These are phyloP conservation scores for Agrochola circellaris DNA, from an alignment of 2,888 invertebrate genomes.

Conservation along the genomic window DNA sequence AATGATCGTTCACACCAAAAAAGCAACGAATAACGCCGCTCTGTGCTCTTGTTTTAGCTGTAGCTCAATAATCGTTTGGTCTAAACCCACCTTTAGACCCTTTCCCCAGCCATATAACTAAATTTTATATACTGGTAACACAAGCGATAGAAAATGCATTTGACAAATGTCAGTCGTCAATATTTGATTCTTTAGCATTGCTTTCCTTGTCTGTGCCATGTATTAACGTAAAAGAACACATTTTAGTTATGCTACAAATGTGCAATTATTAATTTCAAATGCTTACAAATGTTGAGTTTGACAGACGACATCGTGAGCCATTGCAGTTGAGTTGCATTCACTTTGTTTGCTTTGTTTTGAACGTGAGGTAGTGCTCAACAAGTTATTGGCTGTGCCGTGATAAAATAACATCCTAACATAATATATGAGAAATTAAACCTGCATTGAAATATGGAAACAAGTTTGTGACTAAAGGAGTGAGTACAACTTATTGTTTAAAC, in stretches of 20 bases:
- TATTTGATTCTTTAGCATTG: slow-evolving; percentile 31
- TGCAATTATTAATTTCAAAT: not conserved
- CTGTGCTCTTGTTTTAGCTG: too few relatives aligned
- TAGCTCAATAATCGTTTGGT: too few relatives aligned
- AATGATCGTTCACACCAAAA: too few relatives aligned
- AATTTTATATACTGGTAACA: slow-evolving; percentile 27
- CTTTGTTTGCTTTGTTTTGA: slow-evolving; percentile 71
- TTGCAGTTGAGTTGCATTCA: slow-evolving; percentile 64
- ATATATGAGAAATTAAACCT: slow-evolving; percentile 41
- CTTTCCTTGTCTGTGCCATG: slow-evolving; percentile 7
- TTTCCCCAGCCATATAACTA: not conserved
- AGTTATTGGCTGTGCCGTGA: slow-evolving; percentile 55
- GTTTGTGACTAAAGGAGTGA: slow-evolving; percentile 56
- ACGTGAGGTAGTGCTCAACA: slow-evolving; percentile 57
- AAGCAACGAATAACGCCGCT: too few relatives aligned
- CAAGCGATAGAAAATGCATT: slow-evolving; percentile 38
- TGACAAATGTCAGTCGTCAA: slow-evolving; percentile 35
- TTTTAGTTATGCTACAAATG: slow-evolving; percentile 26
- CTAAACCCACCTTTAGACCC: too few relatives aligned
- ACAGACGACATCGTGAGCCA: slow-evolving; percentile 46
- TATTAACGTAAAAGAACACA: not conserved
- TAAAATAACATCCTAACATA: slow-evolving; percentile 29
- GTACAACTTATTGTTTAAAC: slow-evolving; percentile 56
- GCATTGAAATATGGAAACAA: slow-evolving; percentile 45
- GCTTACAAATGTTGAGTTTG: slow-evolving; percentile 31